Conservation (phyloP, 1,140 invertebrate genomes). For the Lepidurus arcticus region DNA sequence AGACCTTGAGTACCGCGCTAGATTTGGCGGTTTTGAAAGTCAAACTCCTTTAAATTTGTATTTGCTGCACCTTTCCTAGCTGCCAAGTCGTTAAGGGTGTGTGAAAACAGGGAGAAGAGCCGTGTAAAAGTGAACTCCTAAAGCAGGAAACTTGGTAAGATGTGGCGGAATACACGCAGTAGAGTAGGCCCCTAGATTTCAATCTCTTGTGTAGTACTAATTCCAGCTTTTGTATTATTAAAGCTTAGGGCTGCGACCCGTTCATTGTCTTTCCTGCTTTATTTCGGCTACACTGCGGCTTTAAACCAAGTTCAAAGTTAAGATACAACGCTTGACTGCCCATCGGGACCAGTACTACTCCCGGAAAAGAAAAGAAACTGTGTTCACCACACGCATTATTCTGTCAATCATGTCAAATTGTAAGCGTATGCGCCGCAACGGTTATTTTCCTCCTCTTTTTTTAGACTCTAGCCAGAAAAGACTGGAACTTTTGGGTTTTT, state of each 20-base stretch:
- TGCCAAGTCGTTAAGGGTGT: not conserved
- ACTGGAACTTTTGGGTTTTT: not conserved
- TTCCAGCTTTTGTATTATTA: conserved; percentile 16
- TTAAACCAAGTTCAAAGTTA: not conserved
- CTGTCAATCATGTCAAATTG: conserved; percentile 6
- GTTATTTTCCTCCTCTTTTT: not conserved
- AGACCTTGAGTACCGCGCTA: not conserved
- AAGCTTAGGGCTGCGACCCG: not conserved
- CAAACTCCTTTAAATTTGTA: not conserved
- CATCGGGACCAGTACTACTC: not conserved
- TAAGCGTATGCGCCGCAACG: not conserved
- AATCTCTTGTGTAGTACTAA: not conserved
- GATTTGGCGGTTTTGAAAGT: conserved; percentile 9
- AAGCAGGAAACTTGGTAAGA: not conserved
- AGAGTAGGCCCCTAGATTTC: not conserved
- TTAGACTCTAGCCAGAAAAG: not conserved
- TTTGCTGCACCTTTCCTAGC: not conserved
- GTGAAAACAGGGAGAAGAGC: not conserved
- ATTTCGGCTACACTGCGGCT: not conserved
- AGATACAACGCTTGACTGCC: conserved; percentile 9
- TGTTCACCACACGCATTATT: not conserved
- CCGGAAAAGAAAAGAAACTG: not conserved
- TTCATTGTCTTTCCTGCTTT: not conserved
- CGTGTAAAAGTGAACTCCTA: not conserved
- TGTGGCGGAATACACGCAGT: conserved; percentile 1